Conservation (phyloP, 2,113 vertebrate genomes). For the Lontra canadensis region DNA sequence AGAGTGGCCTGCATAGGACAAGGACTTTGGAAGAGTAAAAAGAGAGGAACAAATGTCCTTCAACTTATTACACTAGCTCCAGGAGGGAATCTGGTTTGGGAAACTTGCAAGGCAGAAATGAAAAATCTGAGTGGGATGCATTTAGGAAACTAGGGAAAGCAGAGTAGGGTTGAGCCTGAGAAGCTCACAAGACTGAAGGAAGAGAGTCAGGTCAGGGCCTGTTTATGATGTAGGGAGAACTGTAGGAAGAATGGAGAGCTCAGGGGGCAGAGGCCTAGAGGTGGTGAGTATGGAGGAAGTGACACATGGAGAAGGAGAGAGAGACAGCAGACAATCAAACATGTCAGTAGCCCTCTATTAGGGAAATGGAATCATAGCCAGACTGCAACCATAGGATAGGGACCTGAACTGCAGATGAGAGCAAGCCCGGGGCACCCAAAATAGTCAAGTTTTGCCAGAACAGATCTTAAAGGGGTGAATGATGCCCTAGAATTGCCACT, state of each 20-base stretch:
- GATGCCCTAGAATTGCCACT: background rate
- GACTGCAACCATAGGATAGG: accelerated
- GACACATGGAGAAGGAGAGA: background rate
- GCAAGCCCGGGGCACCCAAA: accelerated
- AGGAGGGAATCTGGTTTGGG: background rate
- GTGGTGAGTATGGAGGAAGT: accelerated
- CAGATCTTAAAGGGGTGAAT: background rate
- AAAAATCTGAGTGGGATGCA: background rate
- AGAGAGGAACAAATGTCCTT: background rate
- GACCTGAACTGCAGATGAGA: background rate
- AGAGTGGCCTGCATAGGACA: background rate
- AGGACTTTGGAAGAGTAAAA: background rate
- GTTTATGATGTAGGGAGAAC: background rate
- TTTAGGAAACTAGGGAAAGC: background rate
- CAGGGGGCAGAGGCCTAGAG: accelerated
- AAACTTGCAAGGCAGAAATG: background rate
- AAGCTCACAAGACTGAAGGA: background rate
- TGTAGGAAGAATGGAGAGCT: no score
- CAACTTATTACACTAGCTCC: no score
- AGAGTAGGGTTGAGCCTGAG: background rate
- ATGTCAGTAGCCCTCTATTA: accelerated
- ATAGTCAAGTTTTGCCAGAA: background rate
- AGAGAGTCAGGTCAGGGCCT: background rate
- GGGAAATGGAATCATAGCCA: no score
- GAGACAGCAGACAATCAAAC: background rate